Conservation (phyloP, 2,113 vertebrate species). For the Tautogolabrus adspersus region DNA sequence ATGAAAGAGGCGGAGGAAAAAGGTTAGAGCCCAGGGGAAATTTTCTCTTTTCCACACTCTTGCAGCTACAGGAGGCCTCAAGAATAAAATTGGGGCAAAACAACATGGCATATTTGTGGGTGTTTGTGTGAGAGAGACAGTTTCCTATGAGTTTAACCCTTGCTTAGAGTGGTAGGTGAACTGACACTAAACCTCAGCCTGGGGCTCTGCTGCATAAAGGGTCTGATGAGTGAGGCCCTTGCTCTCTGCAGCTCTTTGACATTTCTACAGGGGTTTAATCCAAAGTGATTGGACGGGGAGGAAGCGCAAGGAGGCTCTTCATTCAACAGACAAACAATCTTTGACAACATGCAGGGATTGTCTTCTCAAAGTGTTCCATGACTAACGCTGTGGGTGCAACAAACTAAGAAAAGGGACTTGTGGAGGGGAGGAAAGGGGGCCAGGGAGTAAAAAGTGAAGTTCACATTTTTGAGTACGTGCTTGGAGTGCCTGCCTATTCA, state of each 20-base stretch:
- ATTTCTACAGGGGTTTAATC: constrained; percentile 61
- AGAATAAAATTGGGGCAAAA: constrained; percentile 1
- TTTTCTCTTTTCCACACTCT: constrained; percentile 29
- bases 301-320: constrained; percentile 65
- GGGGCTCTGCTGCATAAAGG: constrained; percentile 49
- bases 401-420: constrained; percentile 31
- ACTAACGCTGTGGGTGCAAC: constrained; percentile 47
- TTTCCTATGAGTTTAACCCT: constrained; percentile 48
- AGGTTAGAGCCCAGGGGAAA: neutral
- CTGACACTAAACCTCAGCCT: constrained; percentile 57
- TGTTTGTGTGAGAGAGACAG: constrained; percentile 15
- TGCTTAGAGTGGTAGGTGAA: constrained; percentile 29
- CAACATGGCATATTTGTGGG: constrained; percentile 6
- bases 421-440: neutral
- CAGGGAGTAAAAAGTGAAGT: constrained; percentile 37
- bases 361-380: constrained; percentile 62
- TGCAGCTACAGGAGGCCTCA: constrained; percentile 9
- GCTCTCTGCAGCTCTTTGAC: constrained; percentile 42
- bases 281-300: constrained; percentile 58
- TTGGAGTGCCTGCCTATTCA: constrained; percentile 55
- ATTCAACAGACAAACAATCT: constrained; percentile 65
- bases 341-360: constrained; percentile 68
- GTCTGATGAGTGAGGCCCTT: constrained; percentile 65
- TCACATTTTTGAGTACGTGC: constrained; percentile 62
- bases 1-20: constrained; percentile 31